Percentiles rank a stretch among this genome's conserved stretches.
Evolutionary conservation across 2,113 vertebrate genomes (phyloP).

Genomic region (Eurypyga helias): DNA sequence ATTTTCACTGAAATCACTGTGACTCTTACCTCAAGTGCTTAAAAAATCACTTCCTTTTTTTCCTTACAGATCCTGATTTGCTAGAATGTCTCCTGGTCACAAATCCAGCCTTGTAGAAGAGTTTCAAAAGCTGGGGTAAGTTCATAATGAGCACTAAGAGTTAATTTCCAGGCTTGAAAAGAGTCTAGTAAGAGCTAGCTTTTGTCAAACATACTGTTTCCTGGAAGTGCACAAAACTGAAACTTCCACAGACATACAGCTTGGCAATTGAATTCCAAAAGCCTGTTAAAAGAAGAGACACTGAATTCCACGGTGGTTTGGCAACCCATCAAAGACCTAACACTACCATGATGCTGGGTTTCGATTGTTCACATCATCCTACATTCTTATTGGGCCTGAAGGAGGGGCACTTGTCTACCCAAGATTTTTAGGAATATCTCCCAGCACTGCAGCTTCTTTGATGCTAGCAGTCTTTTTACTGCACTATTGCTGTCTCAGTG

Average conservation of each 20-base stretch:
- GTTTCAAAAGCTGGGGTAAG: constrained; percentile 84
- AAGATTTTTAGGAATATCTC: neutral
- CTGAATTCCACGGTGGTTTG: neutral
- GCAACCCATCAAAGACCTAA: neutral
- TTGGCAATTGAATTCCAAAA: neutral
- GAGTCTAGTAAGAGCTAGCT: neutral
- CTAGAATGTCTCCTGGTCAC: constrained; percentile 83
- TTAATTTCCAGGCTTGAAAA: neutral
- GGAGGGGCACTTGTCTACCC: neutral
- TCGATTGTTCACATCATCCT: neutral
- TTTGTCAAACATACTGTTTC: neutral
- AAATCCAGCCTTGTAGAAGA: constrained; percentile 83
- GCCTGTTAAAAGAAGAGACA: neutral
- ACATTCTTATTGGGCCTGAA: neutral
- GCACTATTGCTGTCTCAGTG: neutral
- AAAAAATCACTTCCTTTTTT: neutral
- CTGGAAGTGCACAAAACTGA: neutral
- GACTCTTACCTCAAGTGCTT: neutral
- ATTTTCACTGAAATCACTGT: neutral
- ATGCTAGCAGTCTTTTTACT: neutral
- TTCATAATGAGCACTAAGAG: constrained; percentile 7
- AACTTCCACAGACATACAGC: neutral
- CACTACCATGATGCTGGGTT: neutral
- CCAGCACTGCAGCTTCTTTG: neutral
- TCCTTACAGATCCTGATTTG: constrained; percentile 79